Conservation (phyloP, 2,113 vertebrate species). For the Antidorcas marsupialis region DNA sequence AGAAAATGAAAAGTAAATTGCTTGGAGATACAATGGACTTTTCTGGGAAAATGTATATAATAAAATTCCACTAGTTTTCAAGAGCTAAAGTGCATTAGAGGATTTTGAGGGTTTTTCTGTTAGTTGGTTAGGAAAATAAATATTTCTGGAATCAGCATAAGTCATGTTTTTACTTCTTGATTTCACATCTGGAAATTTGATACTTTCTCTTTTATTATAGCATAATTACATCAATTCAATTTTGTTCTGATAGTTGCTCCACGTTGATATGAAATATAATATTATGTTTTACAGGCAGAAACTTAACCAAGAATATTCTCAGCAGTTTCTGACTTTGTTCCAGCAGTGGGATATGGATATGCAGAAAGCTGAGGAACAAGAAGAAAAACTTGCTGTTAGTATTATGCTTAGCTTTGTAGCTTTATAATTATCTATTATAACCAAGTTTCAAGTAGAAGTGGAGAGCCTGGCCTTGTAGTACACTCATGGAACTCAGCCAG, state of each 20-base stretch:
- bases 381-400: conserved; percentile 90
- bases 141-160: neutral
- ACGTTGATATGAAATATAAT: neutral
- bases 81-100: conserved; percentile 5
- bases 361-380: conserved; percentile 89
- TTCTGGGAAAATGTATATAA: neutral
- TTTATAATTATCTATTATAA: neutral
- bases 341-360: conserved; percentile 92
- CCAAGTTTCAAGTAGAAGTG: neutral
- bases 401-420: conserved; percentile 16
- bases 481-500: neutral
- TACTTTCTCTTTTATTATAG: neutral
- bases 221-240: neutral
- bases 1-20: conserved; percentile 18
- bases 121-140: conserved; percentile 10
- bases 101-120: neutral
- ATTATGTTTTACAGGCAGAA: conserved; percentile 85
- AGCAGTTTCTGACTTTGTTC: conserved; percentile 89
- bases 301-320: conserved; percentile 88
- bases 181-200: neutral
- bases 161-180: conserved; percentile 25
- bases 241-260: conserved; percentile 28
- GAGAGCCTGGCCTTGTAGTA: neutral
- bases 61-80: conserved; percentile 10
- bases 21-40: conserved; percentile 14